Conservation (phyloP, 2,888 invertebrate genomes). For the Nomada flava region DNA sequence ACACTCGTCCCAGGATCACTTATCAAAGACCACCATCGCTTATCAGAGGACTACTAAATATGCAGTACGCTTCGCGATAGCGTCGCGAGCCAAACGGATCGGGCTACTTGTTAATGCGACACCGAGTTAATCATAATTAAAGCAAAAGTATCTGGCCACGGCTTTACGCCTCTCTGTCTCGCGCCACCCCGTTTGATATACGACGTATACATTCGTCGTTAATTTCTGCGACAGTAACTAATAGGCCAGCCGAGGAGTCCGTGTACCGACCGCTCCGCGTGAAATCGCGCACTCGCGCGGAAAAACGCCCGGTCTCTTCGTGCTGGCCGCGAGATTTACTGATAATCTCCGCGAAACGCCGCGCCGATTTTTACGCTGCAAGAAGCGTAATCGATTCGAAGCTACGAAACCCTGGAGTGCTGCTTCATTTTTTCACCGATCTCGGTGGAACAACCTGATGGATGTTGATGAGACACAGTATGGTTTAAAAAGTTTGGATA, state of each 20-base stretch:
- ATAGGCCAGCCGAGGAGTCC: constrained; percentile 15
- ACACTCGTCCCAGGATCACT: no score
- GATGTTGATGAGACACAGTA: neutral
- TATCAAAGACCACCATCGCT: no score
- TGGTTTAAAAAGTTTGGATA: no score
- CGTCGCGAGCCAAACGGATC: constrained; percentile 60
- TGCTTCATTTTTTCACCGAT: constrained; percentile 1
- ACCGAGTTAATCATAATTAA: constrained; percentile 64
- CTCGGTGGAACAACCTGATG: neutral
- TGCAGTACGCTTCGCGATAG: constrained; percentile 37
- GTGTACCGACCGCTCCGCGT: neutral
- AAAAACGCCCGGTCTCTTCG: constrained; percentile 26
- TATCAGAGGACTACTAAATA: neutral
- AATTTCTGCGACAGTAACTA: constrained; percentile 52
- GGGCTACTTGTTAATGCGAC: constrained; percentile 62
- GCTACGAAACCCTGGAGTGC: neutral
- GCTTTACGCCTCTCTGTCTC: neutral
- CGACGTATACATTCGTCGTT: constrained; percentile 50
- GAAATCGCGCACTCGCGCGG: constrained; percentile 36
- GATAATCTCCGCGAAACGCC: constrained; percentile 21
- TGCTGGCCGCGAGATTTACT: constrained; percentile 24
- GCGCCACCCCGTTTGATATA: constrained; percentile 35
- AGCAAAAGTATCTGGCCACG: constrained; percentile 19
- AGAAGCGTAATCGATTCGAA: constrained; percentile 1
- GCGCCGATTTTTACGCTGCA: neutral